Evolutionary conservation across 1,140 invertebrate genomes (phyloP).

Genomic region (Pinna nobilis): DNA sequence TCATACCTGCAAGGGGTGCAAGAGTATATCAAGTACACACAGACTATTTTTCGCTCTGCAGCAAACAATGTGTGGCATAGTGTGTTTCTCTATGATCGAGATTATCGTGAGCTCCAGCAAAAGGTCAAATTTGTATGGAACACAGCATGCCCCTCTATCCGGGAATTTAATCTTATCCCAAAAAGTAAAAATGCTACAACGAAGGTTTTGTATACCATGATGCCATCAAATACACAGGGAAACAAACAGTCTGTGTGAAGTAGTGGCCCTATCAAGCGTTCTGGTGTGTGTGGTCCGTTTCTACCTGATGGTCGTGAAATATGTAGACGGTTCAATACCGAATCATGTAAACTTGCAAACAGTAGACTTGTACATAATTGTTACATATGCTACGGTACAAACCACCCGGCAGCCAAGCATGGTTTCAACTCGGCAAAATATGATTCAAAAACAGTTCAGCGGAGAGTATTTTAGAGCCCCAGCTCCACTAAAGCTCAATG

Average conservation of each 20-base stretch:
- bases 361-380: conserved; percentile 17
- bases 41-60: conserved; percentile 1
- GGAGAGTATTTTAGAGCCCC: not conserved
- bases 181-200: no score
- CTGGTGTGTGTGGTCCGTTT: conserved; percentile 6
- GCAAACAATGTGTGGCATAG: conserved; percentile 15
- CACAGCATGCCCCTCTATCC: no score
- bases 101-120: not conserved
- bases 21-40: conserved; percentile 15
- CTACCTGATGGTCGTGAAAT: conserved; percentile 25
- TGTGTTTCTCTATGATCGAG: conserved; percentile 27
- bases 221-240: not conserved
- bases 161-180: no score
- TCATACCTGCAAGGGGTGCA: not conserved
- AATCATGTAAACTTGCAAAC: conserved; percentile 10
- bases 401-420: not conserved
- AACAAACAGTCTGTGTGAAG: not conserved
- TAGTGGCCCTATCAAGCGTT: no score
- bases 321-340: conserved; percentile 15
- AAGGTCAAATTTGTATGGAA: no score
- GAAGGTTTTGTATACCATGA: no score
- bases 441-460: no score
- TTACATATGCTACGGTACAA: conserved; percentile 12
- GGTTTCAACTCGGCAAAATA: no score
- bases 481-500: not conserved